A percentile compares a stretch with the other conserved stretches of the same genome.
Evolutionary conservation across 2,888 invertebrate species (phyloP).

Genomic region (Pocota personata): DNA sequence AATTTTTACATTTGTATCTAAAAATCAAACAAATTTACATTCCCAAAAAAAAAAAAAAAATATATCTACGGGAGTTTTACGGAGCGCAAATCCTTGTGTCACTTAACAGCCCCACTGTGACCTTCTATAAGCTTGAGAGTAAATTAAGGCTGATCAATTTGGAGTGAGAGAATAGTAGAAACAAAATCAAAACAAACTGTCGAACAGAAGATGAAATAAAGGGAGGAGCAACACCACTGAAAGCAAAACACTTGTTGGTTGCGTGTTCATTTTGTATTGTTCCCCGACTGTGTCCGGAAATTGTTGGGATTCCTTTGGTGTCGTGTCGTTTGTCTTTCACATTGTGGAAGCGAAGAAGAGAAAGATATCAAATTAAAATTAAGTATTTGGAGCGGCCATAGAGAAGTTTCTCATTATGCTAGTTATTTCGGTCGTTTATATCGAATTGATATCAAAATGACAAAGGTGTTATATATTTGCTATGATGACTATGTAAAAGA

Average conservation of each 20-base stretch:
- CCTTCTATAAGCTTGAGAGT: neutral
- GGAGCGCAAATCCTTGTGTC: neutral
- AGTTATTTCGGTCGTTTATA: slow-evolving; percentile 38
- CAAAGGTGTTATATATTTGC: slow-evolving; percentile 7
- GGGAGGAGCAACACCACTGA: slow-evolving; percentile 59
- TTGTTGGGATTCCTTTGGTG: slow-evolving; percentile 69
- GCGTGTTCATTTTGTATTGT: slow-evolving; percentile 52
- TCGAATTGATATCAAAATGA: neutral
- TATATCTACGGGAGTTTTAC: no score
- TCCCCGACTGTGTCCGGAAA: slow-evolving; percentile 65
- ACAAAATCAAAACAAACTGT: slow-evolving; percentile 48
- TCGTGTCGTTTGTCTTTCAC: slow-evolving; percentile 23
- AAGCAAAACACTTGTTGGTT: slow-evolving; percentile 70
- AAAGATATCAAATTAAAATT: slow-evolving; percentile 46
- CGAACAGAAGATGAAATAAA: slow-evolving; percentile 35
- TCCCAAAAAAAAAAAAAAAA: no score
- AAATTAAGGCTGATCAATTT: neutral
- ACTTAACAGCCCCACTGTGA: neutral
- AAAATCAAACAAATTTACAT: no score
- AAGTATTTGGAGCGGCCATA: slow-evolving; percentile 39
- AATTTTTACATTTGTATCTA: no score
- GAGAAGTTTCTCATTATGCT: slow-evolving; percentile 57
- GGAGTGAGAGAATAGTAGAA: slow-evolving; percentile 19
- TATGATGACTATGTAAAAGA: slow-evolving; percentile 26
- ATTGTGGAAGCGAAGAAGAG: slow-evolving; percentile 19